phyloP scores from a whole-genome alignment of 2,797 vertebrate genomes.

The Yasuhikotakia modesta region DNA sequence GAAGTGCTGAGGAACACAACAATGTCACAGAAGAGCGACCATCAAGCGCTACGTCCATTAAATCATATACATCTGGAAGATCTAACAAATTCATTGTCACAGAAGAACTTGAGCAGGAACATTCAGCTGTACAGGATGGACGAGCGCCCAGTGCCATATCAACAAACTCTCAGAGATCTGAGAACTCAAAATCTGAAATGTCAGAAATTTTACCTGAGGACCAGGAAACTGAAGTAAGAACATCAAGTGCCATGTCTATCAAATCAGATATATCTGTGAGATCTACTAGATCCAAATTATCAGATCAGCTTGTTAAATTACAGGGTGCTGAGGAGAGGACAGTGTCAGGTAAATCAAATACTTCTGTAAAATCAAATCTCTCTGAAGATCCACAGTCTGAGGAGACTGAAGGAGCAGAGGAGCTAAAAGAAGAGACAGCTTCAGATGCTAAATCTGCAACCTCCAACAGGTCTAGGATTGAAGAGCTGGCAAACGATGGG shows the following conservation, averaged over 20 bases:
- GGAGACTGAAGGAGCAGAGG: constrained; percentile 21
- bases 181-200: constrained; percentile 2
- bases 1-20: constrained; percentile 43
- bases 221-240: constrained; percentile 43
- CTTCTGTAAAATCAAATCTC: constrained; percentile 37
- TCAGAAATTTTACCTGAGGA: constrained; percentile 55
- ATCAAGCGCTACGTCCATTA: constrained; percentile 71
- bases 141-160: constrained; percentile 41
- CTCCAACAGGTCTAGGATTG: constrained; percentile 41
- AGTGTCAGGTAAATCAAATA: constrained; percentile 55
- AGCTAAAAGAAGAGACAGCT: constrained; percentile 35
- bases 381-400: constrained; percentile 24
- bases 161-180: not conserved
- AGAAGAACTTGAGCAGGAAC: constrained; percentile 48
- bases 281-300: constrained; percentile 39
- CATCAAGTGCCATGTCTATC: constrained; percentile 67
- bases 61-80: constrained; percentile 64
- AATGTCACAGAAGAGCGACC: constrained; percentile 61
- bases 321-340: constrained; percentile 57
- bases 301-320: constrained; percentile 42
- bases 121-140: constrained; percentile 35
- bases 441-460: constrained; percentile 47
- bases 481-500: constrained; percentile 16
- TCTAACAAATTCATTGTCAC: constrained; percentile 52
- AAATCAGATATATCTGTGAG: constrained; percentile 65